phyloP scores from a whole-genome alignment of 53 echinoderm and acorn worm species.

The Zoroaster sp. region DNA sequence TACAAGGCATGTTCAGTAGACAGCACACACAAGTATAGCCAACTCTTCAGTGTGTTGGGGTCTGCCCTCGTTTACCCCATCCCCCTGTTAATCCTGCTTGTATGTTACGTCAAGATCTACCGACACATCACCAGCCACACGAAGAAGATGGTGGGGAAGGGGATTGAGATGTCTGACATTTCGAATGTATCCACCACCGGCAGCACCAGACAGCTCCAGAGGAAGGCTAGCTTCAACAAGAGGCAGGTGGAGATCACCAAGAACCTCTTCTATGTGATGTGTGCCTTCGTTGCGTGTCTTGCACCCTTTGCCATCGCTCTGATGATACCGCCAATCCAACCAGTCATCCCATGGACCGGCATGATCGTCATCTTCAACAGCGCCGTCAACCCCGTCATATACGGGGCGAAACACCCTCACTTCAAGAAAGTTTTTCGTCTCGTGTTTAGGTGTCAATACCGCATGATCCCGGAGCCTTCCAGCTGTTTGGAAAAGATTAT shows the following conservation, averaged over 20 bases:
- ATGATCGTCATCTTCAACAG: conserved; percentile 28
- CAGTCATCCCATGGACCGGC: neutral
- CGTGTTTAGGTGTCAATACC: neutral
- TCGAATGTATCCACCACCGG: neutral
- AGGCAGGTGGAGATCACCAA: conserved; percentile 20
- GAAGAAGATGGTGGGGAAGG: conserved; percentile 1
- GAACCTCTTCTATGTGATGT: conserved; percentile 38
- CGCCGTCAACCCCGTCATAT: conserved; percentile 54
- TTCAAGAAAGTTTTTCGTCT: conserved; percentile 9
- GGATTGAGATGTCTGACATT: neutral
- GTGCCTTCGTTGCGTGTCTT: conserved; percentile 18
- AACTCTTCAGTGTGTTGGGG: conserved; percentile 52
- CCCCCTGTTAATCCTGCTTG: conserved; percentile 20
- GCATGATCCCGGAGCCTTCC: no score
- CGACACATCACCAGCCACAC: conserved; percentile 50
- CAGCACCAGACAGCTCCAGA: neutral
- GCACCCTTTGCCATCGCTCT: neutral
- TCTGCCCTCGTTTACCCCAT: conserved; percentile 53
- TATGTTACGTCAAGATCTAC: conserved; percentile 64
- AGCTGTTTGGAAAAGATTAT: no score
- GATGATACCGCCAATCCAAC: neutral
- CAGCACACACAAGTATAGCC: conserved; percentile 35
- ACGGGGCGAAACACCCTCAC: conserved; percentile 45
- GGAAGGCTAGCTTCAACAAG: neutral
- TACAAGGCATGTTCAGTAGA: conserved; percentile 70